Evolutionary conservation across 2,113 vertebrate species (phyloP), one percentile per base, ranked within the genome.

Genomic region (Hiodon tergisus): DNA sequence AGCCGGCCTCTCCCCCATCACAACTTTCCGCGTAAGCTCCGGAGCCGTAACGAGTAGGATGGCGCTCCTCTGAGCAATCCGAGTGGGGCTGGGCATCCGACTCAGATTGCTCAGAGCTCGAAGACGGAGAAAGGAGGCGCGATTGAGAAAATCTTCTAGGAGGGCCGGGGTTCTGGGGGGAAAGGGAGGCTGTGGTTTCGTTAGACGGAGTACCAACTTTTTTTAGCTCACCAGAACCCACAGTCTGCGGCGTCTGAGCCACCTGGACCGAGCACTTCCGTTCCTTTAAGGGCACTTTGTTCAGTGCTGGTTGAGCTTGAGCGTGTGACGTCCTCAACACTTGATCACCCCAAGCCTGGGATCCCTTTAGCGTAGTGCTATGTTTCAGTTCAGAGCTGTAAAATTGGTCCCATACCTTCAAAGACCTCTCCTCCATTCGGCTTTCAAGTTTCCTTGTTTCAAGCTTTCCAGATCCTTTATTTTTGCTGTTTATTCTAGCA

Each of bases 211-310:
- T 82, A 31, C 78, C 78, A 6, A 86, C 73, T 3, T 77, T 67
- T 78, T 80, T 86, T 63, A 84, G 88, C 53, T 88, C 87, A 58
- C 90, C 90, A 3, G 87, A 87, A 78, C 95, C 94, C 71, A 92
- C 91, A 82, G 95, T 97, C 76, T 93, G 87, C 16, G 90, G 85
- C 55, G 90, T 89, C 75, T 91, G 74, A 0, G 90, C 87, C 2
- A 90, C 88, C 84, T 94, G 95, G 47, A 91, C 89, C 0, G 91
- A 85, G 78, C 90, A 91, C 73, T 92, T 95, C 65, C 92, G 92
- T 84, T 92, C 95, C 66, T 91, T 88, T 77, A 86, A 48, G 85
- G 89, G 46, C 84, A 86, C 58, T 65, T 94, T 94, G 68, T 91
- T 89, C 7, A 85, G 71, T 78, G 86, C 81, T 66, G 78, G 90